These are phyloP conservation scores for Smithornis capensis DNA, from an alignment of 2,113 vertebrate species.

Conservation along the genomic window DNA sequence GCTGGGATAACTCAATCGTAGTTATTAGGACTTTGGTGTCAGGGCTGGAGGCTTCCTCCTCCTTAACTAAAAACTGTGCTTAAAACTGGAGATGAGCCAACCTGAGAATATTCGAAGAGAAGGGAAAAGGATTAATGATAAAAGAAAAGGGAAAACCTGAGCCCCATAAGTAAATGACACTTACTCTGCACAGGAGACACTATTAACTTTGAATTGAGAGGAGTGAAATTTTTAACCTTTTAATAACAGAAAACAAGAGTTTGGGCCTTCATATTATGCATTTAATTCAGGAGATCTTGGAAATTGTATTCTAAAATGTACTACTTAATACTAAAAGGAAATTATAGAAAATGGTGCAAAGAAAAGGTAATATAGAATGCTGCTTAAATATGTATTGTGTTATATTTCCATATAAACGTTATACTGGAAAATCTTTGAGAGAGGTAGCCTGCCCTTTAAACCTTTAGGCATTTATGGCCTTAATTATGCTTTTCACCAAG, in stretches of 20 bases:
- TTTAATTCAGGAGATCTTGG: background rate
- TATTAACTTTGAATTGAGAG: background rate
- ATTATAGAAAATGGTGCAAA: background rate
- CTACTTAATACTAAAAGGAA: background rate
- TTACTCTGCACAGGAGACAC: background rate
- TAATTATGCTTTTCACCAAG: slow-evolving; percentile 77
- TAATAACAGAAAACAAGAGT: background rate
- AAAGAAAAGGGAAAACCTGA: background rate
- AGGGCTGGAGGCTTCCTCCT: background rate
- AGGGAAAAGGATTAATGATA: background rate
- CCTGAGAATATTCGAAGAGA: background rate
- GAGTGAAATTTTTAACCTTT: background rate
- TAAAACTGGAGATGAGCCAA: background rate
- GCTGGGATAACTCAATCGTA: background rate
- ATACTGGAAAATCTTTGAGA: slow-evolving; percentile 38
- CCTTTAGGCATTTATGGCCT: slow-evolving; percentile 63
- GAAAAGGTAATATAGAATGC: background rate
- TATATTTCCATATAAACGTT: slow-evolving; percentile 16
- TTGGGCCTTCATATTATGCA: background rate
- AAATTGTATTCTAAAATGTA: background rate
- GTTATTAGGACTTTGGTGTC: background rate
- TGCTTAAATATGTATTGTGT: slow-evolving; percentile 20
- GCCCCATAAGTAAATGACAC: background rate
- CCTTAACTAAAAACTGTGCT: background rate
- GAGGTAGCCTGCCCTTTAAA: slow-evolving; percentile 66